Evolutionary conservation across 2,113 vertebrate genomes (phyloP), one percentile per base, ranked within the genome.

Genomic region (Pampusana beccarii): DNA sequence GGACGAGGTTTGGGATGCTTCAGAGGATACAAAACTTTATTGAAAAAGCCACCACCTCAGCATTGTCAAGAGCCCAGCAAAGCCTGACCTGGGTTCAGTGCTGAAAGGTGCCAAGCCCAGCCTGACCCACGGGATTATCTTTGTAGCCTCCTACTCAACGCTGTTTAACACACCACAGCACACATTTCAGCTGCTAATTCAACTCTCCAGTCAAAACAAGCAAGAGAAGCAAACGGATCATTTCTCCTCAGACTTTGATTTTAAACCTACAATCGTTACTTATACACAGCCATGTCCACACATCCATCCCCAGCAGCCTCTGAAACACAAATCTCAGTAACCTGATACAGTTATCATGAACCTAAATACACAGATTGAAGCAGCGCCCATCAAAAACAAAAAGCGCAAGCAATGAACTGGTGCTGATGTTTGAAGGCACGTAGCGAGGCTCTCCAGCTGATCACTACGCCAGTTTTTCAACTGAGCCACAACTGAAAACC

Each of bases 151-250:
- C 42, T 34, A 51, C 80, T 77, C 72, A 83, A 0, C 13, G 60
- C 26, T 38, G 48, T 62, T 94, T 70, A 86, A 93, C 94, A 92
- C 77, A 64, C 48, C 62, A 79, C 69, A 84, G 95, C 89, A 75
- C 70, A 64, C 57, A 13, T 53, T 89, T 36, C 2, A 74, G 82
- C 93, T 81, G 75, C 44, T 91, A 84, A 93, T 86, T 86, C 72
- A 80, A 69, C 64, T 57, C 65, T n/a, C 67, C 42, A 46, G 65
- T 46, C 72, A 86, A 46, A 86, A 92, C 31, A 91, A n/a, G 44
- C 67, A 65, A 16, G 40, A 77, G 66, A 87, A 88, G 46, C 44
- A 40, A 90, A 78, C 0, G 6, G 64, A 70, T 82, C 5, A 3
- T 67, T 78, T 71, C 83, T 78, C 67, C 38, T 57, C 17, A 46